Percentiles rank a stretch among this genome's conserved stretches.
These are phyloP conservation scores for Melanostoma mellinum DNA, from an alignment of 2,888 invertebrate genomes.

Conservation along the genomic window DNA sequence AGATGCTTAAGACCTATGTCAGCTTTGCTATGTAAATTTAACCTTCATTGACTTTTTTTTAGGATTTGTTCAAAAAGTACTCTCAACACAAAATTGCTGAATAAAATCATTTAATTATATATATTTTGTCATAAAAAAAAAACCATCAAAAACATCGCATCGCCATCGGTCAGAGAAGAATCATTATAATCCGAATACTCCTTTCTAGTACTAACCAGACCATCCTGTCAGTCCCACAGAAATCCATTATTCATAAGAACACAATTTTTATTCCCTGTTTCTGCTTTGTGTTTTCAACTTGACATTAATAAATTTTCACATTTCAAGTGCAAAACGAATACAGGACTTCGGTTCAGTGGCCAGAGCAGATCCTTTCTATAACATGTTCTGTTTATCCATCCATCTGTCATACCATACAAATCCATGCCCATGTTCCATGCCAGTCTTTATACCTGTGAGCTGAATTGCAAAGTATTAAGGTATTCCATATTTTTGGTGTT, in stretches of 20 bases:
- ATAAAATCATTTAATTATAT: too few relatives aligned
- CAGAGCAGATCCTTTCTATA: slow-evolving; percentile 17
- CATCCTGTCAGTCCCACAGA: slow-evolving; percentile 65
- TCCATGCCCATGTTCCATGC: slow-evolving; percentile 38
- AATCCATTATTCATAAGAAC: slow-evolving; percentile 65
- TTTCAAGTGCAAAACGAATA: slow-evolving; percentile 53
- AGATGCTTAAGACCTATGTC: too few relatives aligned
- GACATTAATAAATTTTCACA: slow-evolving; percentile 58
- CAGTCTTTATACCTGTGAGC: neutral
- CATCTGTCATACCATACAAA: slow-evolving; percentile 43
- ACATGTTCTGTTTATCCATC: slow-evolving; percentile 49
- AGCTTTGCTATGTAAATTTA: too few relatives aligned
- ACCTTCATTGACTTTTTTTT: too few relatives aligned
- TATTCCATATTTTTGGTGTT: slow-evolving; percentile 1
- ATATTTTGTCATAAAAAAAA: too few relatives aligned
- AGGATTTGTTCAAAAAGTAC: too few relatives aligned
- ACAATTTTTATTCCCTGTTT: slow-evolving; percentile 35
- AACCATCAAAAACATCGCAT: too few relatives aligned
- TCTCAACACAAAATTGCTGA: too few relatives aligned
- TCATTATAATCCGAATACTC: slow-evolving; percentile 20
- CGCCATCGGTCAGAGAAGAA: neutral
- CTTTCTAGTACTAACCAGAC: slow-evolving; percentile 20
- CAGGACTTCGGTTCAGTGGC: slow-evolving; percentile 25
- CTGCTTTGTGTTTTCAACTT: slow-evolving; percentile 59
- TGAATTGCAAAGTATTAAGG: slow-evolving; percentile 19